Evolutionary conservation across 2,888 invertebrate genomes (phyloP).

Genomic region (Ornithoptera priamus): DNA sequence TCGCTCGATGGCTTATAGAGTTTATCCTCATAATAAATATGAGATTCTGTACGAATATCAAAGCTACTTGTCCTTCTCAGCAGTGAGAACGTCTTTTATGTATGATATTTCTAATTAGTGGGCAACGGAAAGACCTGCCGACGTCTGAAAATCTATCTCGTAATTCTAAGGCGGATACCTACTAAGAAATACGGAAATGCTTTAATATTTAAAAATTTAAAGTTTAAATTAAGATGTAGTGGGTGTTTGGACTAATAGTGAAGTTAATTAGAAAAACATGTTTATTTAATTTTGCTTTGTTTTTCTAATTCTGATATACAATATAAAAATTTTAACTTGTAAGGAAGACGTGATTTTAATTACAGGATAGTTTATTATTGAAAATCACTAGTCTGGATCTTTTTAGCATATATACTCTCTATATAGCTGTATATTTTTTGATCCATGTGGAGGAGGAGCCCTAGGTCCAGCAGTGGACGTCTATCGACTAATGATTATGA

Average conservation of each 20-base stretch:
- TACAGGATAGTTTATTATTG: too few species aligned
- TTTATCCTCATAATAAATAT: slow-evolving; percentile 3
- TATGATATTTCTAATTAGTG: slow-evolving; percentile 1
- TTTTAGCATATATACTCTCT: too few species aligned
- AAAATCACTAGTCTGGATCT: too few species aligned
- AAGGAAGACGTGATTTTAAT: too few species aligned
- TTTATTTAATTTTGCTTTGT: too few species aligned
- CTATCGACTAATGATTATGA: too few species aligned
- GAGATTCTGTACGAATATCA: slow-evolving; percentile 2
- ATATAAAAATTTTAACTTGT: too few species aligned
- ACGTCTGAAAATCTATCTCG: neutral
- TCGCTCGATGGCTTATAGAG: neutral
- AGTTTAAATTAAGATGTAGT: neutral
- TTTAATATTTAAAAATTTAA: neutral
- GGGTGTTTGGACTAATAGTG: neutral
- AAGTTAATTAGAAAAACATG: too few species aligned
- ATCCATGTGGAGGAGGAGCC: too few species aligned
- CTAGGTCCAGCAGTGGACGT: too few species aligned
- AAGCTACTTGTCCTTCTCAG: slow-evolving; percentile 2
- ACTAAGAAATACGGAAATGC: neutral
- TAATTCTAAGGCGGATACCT: neutral
- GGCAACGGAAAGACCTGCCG: neutral
- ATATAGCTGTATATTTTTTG: too few species aligned
- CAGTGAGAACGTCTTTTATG: neutral
- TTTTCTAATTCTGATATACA: too few species aligned